These are phyloP conservation scores for Druceiella hillmani DNA, from an alignment of 2,888 invertebrate species.

Conservation along the genomic window DNA sequence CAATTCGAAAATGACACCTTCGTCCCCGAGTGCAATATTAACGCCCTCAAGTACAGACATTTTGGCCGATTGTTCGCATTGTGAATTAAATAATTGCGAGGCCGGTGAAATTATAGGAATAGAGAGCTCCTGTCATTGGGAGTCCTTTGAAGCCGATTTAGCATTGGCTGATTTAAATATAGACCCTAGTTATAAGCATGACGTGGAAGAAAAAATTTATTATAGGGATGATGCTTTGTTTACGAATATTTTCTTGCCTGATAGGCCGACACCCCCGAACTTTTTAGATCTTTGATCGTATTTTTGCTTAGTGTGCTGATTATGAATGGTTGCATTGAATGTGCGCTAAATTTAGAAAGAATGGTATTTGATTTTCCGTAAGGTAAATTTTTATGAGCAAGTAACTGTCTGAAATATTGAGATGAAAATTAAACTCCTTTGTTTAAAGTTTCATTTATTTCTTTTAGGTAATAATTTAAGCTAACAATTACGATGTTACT, in stretches of 20 bases:
- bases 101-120: slow-evolving; percentile 39
- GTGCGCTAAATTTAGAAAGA: too few relatives aligned
- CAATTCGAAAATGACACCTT: slow-evolving; percentile 30
- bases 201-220: slow-evolving; percentile 57
- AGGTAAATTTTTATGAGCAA: too few relatives aligned
- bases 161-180: slow-evolving; percentile 57
- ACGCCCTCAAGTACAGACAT: slow-evolving; percentile 46
- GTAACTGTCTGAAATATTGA: too few relatives aligned
- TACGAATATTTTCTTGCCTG: slow-evolving; percentile 46
- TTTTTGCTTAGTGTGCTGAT: too few relatives aligned
- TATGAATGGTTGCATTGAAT: too few relatives aligned
- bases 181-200: slow-evolving; percentile 57
- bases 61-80: slow-evolving; percentile 12
- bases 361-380: too few relatives aligned
- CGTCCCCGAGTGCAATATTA: slow-evolving; percentile 54
- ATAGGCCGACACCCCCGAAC: slow-evolving; percentile 54
- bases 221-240: slow-evolving; percentile 54
- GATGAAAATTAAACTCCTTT: too few relatives aligned
- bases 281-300: slow-evolving; percentile 50
- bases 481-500: too few relatives aligned
- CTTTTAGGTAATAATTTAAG: too few relatives aligned
- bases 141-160: slow-evolving; percentile 56
- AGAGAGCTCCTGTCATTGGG: slow-evolving; percentile 54
- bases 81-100: slow-evolving; percentile 14
- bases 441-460: too few relatives aligned